Evolutionary conservation across 2,113 vertebrate species (phyloP), one percentile per base, ranked within the genome.

Genomic region (Ammodytes dubius): DNA sequence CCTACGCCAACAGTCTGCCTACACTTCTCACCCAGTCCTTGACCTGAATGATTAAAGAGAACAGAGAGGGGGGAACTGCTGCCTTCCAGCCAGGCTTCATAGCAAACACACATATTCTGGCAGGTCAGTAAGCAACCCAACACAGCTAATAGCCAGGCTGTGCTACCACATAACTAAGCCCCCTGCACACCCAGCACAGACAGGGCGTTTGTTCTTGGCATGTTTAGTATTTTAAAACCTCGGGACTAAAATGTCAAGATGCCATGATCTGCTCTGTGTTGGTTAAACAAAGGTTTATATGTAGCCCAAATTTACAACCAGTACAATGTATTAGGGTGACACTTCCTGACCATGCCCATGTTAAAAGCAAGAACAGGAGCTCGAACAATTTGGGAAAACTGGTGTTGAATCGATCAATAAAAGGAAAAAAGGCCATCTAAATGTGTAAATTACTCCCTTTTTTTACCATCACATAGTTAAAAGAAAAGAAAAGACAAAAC

Each of bases 11-110:
- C 81, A 90, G 90, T 74, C 84, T 91, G 90, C 84, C 84, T 87
- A 69, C 66, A 85, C 88, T 53, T 93, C 85, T 89, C 67, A 60
- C 80, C 79, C 79, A 82, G 83, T 88, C 82, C 81, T 92, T 88
- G 87, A 90, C 87, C 91, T 89, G 88, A 83, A 94, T 94, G 94
- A 95, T 95, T 95, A 95, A 95, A 95, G 90, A 85, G 58, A 92
- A 87, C 50, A 73, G 89, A 74, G 79, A 88, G 84, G 70, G 79
- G 27, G 79, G 91, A 81, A 80, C 27, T 42, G 75, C 87, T 89
- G 93, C 88, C 83, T 93, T 91, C 84, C 84, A 85, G 82, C 84
- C 84, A 89, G 79, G 91, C 88, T 92, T 87, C 84, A 69, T 81
- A 80, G 74, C 87, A 77, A 86, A 92, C 81, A 89, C 88, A 87